phyloP scores from a whole-genome alignment of 2,888 invertebrate genomes.

The Thera britannica region DNA sequence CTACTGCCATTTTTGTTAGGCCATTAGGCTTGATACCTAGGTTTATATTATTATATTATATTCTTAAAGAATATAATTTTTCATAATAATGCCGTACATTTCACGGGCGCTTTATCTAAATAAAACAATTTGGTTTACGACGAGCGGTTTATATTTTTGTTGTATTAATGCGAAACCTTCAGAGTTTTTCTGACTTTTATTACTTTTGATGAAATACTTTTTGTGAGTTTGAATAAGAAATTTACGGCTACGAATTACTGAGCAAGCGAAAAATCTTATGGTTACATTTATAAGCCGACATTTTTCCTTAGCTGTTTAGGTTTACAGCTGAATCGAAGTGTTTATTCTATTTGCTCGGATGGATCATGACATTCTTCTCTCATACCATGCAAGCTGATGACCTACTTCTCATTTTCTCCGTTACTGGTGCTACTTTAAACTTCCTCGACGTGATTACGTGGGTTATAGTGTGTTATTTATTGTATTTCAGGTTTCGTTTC shows the following conservation, averaged over 20 bases:
- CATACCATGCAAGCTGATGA: no score
- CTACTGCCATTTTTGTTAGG: not conserved
- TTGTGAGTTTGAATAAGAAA: conserved; percentile 29
- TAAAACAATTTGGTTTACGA: conserved; percentile 15
- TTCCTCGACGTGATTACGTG: no score
- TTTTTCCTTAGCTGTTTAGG: not conserved
- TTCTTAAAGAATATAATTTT: no score
- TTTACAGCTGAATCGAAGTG: not conserved
- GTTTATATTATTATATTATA: no score
- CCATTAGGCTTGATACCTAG: not conserved
- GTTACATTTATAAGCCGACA: not conserved
- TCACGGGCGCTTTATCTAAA: not conserved
- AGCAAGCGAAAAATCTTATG: conserved; percentile 1
- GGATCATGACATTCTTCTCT: no score
- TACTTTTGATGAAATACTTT: conserved; percentile 28
- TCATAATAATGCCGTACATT: not conserved
- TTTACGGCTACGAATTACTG: conserved; percentile 13
- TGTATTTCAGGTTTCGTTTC: conserved; percentile 90
- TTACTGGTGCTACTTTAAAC: no score
- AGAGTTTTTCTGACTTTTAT: conserved; percentile 18
- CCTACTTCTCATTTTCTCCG: no score
- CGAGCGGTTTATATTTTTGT: conserved; percentile 8
- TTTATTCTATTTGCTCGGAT: no score
- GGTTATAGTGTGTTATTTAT: not conserved
- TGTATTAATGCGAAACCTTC: conserved; percentile 7